phyloP scores from a whole-genome alignment of 2,888 invertebrate species.

The Pyralis farinalis region DNA sequence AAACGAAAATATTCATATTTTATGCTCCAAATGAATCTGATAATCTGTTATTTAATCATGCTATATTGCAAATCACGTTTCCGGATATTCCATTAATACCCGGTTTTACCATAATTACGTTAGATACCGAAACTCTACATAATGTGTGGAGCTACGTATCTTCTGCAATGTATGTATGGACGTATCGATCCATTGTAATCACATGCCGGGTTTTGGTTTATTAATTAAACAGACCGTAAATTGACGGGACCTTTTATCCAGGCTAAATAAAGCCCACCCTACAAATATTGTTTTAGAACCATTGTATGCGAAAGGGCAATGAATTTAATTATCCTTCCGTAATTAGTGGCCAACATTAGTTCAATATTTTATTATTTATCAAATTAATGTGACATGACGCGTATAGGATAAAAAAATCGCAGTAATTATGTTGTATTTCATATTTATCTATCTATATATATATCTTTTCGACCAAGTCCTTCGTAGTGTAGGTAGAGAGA shows the following conservation, averaged over 20 bases:
- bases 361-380: too few relatives aligned
- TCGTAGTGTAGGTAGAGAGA: too few relatives aligned
- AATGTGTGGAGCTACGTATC: too few relatives aligned
- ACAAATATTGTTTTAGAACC: constrained; percentile 21
- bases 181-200: constrained; percentile 15
- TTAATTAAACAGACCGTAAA: constrained; percentile 67
- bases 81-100: constrained; percentile 16
- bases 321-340: too few relatives aligned
- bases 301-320: background rate
- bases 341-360: too few relatives aligned
- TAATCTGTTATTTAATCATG: constrained; percentile 13
- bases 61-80: constrained; percentile 18
- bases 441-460: too few relatives aligned
- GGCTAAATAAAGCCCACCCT: constrained; percentile 32
- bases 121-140: background rate
- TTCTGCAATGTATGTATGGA: too few relatives aligned
- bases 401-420: too few relatives aligned
- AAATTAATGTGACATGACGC: too few relatives aligned
- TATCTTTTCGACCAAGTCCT: too few relatives aligned
- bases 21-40: background rate
- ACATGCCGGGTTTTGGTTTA: constrained; percentile 34
- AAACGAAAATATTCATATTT: background rate
- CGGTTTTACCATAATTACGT: constrained; percentile 19
- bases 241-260: constrained; percentile 43
- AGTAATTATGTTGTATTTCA: too few relatives aligned